These are phyloP conservation scores for Anthopleura sola DNA, from an alignment of 64 coral and sea anemone genomes.

Conservation along the genomic window DNA sequence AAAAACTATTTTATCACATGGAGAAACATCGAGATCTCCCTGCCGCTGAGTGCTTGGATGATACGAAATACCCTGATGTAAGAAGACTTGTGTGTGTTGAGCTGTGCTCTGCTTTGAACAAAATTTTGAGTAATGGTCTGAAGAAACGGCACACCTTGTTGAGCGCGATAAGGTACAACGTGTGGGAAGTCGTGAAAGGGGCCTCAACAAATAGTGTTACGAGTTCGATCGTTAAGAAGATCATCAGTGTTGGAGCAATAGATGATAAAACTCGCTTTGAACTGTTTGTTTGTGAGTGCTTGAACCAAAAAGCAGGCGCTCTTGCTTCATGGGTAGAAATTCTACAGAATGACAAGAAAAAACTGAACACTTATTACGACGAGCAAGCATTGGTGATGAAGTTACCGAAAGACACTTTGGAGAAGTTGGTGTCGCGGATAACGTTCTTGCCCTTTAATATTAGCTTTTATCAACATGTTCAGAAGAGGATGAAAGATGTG, in stretches of 20 bases:
- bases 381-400: neutral
- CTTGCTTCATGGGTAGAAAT: neutral
- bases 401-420: neutral
- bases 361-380: neutral
- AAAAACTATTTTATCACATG: constrained; percentile 22
- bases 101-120: neutral
- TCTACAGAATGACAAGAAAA: neutral
- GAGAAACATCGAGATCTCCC: neutral
- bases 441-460: neutral
- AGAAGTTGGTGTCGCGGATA: neutral
- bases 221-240: neutral
- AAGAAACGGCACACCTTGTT: neutral
- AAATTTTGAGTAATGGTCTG: neutral
- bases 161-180: neutral
- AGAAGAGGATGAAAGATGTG: neutral
- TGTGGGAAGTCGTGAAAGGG: constrained; percentile 3
- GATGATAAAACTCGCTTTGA: neutral
- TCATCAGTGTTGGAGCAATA: neutral
- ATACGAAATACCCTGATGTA: neutral
- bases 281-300: constrained; percentile 21
- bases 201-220: neutral
- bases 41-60: neutral
- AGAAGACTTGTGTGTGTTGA: neutral
- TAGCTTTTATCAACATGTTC: neutral
- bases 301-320: neutral